Evolutionary conservation across 2,888 invertebrate genomes (phyloP).

Genomic region (Schizaphis graminum): DNA sequence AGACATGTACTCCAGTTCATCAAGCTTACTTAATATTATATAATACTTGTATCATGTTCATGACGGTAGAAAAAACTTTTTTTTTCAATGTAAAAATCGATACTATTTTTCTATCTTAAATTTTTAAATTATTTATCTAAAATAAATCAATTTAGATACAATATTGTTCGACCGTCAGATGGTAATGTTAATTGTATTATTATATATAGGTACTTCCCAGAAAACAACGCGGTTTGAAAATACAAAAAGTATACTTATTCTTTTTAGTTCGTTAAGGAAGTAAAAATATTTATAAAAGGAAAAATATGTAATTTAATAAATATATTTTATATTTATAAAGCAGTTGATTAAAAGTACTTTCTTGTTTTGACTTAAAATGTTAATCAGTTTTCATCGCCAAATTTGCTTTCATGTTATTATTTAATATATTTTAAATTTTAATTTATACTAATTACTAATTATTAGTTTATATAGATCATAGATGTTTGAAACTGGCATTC

Average conservation of each 20-base stretch:
- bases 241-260: neutral
- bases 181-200: neutral
- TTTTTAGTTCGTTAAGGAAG: constrained; percentile 20
- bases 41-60: neutral
- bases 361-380: constrained; percentile 11
- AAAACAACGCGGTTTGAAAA: neutral
- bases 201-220: neutral
- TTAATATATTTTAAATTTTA: neutral
- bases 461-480: neutral
- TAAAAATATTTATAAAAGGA: constrained; percentile 13
- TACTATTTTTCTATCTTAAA: neutral
- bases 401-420: neutral
- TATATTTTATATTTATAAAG: constrained; percentile 21
- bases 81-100: neutral
- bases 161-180: neutral
- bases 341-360: constrained; percentile 16
- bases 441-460: neutral
- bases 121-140: neutral
- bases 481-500: neutral
- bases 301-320: constrained; percentile 44
- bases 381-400: constrained; percentile 20
- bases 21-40: neutral
- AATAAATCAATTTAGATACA: neutral
- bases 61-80: neutral
- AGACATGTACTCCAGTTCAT: neutral